Conservation (phyloP, 23 tunicate species). For the Trididemnum clinides region DNA sequence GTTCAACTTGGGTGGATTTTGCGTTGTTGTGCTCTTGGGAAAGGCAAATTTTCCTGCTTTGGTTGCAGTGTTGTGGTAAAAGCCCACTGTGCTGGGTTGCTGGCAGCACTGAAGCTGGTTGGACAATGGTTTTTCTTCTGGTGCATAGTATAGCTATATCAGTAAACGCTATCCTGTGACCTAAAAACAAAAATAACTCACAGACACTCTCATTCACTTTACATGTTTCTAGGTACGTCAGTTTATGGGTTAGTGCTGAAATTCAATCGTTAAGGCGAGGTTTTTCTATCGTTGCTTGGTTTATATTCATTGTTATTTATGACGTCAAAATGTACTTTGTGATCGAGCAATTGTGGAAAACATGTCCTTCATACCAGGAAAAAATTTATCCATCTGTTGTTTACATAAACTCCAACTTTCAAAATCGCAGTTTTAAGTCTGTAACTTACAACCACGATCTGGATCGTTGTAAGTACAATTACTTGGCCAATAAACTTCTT, state of each 20-base stretch:
- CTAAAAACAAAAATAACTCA: no score
- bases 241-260: constrained; percentile 72
- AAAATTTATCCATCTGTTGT: neutral
- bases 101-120: no score
- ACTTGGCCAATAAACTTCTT: constrained; percentile 37
- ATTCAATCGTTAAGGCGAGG: constrained; percentile 70
- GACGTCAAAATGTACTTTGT: constrained; percentile 91
- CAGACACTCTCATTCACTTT: no score
- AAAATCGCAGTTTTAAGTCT: neutral
- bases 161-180: no score
- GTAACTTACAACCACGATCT: no score
- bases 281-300: constrained; percentile 76
- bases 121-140: no score
- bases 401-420: neutral
- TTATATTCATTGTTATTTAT: constrained; percentile 73
- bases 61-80: no score
- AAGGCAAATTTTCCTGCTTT: no score
- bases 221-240: constrained; percentile 60
- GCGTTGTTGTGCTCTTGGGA: no score
- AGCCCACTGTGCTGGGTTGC: no score
- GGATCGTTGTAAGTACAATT: neutral
- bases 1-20: no score
- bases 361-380: neutral
- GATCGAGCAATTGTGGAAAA: constrained; percentile 5
- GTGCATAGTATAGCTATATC: no score